Base-by-base conservation (phyloP, 2,888 invertebrate genomes). In the Drosophila prolongata region DNA sequence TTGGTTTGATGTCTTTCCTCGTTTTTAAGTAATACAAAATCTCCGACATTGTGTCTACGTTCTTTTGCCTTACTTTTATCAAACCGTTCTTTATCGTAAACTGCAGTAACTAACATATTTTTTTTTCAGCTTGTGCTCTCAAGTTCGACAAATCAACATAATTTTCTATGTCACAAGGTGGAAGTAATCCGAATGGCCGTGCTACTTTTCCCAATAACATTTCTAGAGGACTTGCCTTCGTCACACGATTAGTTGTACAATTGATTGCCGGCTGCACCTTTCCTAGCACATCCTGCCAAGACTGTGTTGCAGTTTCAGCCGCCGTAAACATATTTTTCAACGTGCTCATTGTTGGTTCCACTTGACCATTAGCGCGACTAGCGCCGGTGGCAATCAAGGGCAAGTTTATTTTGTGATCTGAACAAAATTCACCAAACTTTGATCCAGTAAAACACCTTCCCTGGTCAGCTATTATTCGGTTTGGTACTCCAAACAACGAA, bases 351-450 rank as follows among this genome's bases (percentile, higher is more conserved):
- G 54, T 58, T 38, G 58, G 54, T 5, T 62, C 58, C 9, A 69
- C 69, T 58, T 62, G 58, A 11, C 59, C 69, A 53, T 68, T 68
- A 57, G 46, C 60, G 34, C 60, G 40, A 54, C 54, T 62, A 8
- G 57, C 54, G 49, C 62, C 57, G 5, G 68, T 61, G 47, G 68
- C 61, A 10, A 56, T 64, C 56, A 47, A 19, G 19, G 1, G 19
- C 19, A 19, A 30, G 14, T 47, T 47, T 47, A 47, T 30, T 47
- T 47, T 38, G 4, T 24, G 60, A 52, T 52, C 40, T 27, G 52
- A 55, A 46, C 44, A 60, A 24, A 52, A 52, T 38, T 37, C 3
- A n/a, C 24, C 5, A 11, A 27, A 14, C n/a, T 30, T 47, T n/a
- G 27, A n/a, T 4, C 27, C 46, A 4, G 46, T 47, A 27, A 35